phyloP scores from a whole-genome alignment of 2,888 invertebrate species.

The Lathronympha strigana region DNA sequence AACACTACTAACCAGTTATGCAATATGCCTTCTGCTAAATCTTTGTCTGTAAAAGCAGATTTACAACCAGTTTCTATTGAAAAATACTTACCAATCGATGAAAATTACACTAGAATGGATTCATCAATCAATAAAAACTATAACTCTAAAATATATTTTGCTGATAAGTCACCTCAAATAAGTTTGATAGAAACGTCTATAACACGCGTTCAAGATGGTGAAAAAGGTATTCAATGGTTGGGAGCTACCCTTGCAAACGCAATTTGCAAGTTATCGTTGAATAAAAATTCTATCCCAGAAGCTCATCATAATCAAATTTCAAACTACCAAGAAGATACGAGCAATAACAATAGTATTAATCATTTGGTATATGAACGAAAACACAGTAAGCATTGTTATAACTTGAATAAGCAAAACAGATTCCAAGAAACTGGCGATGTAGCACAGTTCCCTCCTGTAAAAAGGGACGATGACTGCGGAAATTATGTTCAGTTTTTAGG shows the following conservation, averaged over 20 bases:
- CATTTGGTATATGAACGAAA: neutral
- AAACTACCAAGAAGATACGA: neutral
- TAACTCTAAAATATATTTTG: neutral
- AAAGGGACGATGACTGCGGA: neutral
- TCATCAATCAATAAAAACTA: neutral
- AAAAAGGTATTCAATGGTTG: conserved; percentile 67
- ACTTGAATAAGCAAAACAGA: neutral
- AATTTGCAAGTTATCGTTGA: conserved; percentile 42
- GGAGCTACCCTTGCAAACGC: conserved; percentile 69
- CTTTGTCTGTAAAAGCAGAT: conserved; percentile 38
- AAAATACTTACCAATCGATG: neutral
- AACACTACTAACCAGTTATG: conserved; percentile 45
- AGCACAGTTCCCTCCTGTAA: neutral
- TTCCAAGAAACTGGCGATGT: neutral
- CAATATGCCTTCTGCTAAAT: conserved; percentile 51
- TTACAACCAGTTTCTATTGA: neutral
- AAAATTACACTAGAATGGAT: neutral
- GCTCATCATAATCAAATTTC: neutral
- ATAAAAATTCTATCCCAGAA: conserved; percentile 17
- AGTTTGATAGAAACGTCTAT: conserved; percentile 47
- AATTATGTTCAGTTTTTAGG: conserved; percentile 16
- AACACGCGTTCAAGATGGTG: conserved; percentile 50
- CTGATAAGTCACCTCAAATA: conserved; percentile 31
- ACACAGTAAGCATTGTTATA: neutral
- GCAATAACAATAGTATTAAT: neutral